Conservation (phyloP, 2,797 vertebrate genomes). For the Pristis pectinata region DNA sequence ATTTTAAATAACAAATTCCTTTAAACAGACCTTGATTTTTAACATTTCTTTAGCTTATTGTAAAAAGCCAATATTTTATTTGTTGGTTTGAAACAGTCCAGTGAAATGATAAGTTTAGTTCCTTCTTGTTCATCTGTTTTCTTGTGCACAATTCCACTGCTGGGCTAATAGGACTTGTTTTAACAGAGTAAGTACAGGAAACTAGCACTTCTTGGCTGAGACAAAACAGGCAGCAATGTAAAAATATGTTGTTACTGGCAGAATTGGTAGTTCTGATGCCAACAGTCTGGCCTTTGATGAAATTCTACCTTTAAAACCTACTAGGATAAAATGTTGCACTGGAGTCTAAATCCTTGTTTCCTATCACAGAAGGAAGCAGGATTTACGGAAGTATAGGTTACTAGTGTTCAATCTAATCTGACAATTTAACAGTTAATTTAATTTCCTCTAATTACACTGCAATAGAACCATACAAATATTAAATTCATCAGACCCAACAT, state of each 20-base stretch:
- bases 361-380: neutral
- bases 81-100: neutral
- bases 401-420: conserved; percentile 22
- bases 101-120: neutral
- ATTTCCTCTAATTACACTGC: conserved; percentile 20
- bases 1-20: neutral
- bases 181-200: neutral
- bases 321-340: neutral
- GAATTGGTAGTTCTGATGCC: neutral
- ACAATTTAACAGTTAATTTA: conserved; percentile 10
- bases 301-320: neutral
- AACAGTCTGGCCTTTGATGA: neutral
- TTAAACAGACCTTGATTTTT: neutral
- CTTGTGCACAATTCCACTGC: neutral
- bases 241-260: neutral
- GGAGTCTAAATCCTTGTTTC: neutral
- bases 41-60: neutral
- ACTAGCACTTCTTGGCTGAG: neutral
- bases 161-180: neutral
- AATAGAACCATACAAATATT: conserved; percentile 9
- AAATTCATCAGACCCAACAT: neutral
- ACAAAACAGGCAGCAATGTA: neutral
- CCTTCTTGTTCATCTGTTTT: neutral
- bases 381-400: neutral
- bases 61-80: neutral